phyloP scores from a whole-genome alignment of 2,888 invertebrate species.

The Barypeithes pellucidus region DNA sequence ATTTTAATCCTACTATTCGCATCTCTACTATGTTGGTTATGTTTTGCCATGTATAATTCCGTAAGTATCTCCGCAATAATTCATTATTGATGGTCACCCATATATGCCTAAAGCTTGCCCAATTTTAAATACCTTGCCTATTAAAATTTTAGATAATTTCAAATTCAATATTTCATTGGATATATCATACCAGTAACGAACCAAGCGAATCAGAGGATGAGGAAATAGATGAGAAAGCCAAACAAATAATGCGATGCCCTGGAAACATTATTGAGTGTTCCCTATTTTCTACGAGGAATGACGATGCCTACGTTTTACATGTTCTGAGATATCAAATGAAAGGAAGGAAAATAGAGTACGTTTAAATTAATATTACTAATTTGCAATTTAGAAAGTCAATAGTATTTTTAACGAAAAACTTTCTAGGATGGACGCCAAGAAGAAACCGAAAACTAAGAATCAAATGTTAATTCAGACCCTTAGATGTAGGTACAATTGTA shows the following conservation, averaged over 20 bases:
- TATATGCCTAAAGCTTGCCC: too few relatives aligned
- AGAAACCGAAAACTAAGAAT: slow-evolving; percentile 59
- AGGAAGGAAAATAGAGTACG: slow-evolving; percentile 58
- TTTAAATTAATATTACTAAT: too few relatives aligned
- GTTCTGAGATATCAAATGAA: slow-evolving; percentile 57
- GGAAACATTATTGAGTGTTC: slow-evolving; percentile 57
- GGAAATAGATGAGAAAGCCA: background rate
- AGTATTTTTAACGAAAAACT: too few relatives aligned
- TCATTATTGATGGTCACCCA: too few relatives aligned
- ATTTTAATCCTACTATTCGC: slow-evolving; percentile 50
- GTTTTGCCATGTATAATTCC: slow-evolving; percentile 57
- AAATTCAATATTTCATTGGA: slow-evolving; percentile 57
- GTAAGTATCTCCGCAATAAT: slow-evolving; percentile 54
- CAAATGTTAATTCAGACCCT: slow-evolving; percentile 60
- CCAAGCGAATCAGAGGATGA: slow-evolving; percentile 20
- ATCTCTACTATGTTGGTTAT: slow-evolving; percentile 55
- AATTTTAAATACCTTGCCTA: background rate
- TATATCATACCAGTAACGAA: slow-evolving; percentile 53
- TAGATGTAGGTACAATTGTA: slow-evolving; percentile 60
- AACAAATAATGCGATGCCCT: slow-evolving; percentile 37
- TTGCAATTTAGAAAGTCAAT: too few relatives aligned
- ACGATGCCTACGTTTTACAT: slow-evolving; percentile 57
- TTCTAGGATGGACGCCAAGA: slow-evolving; percentile 57
- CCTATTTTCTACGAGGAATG: slow-evolving; percentile 58
- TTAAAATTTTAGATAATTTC: slow-evolving; percentile 55